A percentile compares a stretch with the other conserved stretches of the same genome.
Conservation (phyloP, 92 coral and sea anemone species). For the Pocillopora grandis region DNA sequence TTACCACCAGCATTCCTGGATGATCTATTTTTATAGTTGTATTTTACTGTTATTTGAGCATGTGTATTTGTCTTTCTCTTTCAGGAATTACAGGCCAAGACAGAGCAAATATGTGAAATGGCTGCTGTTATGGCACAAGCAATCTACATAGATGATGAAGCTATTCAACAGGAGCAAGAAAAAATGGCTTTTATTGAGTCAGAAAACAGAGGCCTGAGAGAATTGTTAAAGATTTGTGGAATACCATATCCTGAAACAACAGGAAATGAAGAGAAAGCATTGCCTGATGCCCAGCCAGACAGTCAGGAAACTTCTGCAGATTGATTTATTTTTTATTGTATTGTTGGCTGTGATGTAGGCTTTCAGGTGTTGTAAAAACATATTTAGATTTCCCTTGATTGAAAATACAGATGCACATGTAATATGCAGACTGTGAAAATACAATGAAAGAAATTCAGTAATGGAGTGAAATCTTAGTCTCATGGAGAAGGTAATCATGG, state of each 20-base stretch:
- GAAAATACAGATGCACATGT: too few relatives aligned
- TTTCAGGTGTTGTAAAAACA: too few relatives aligned
- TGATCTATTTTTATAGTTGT: too few relatives aligned
- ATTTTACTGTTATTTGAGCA: neutral
- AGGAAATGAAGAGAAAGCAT: slow-evolving; percentile 27
- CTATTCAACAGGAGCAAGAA: slow-evolving; percentile 93
- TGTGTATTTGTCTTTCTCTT: neutral
- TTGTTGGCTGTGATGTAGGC: too few relatives aligned
- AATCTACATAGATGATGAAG: slow-evolving; percentile 89
- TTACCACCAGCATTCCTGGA: too few relatives aligned
- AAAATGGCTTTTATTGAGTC: slow-evolving; percentile 81
- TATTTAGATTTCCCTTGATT: too few relatives aligned
- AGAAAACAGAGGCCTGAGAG: slow-evolving; percentile 94
- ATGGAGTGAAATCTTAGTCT: too few relatives aligned
- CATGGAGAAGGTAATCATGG: too few relatives aligned
- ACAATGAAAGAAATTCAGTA: too few relatives aligned
- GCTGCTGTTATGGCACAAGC: slow-evolving; percentile 97
- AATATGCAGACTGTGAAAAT: too few relatives aligned
- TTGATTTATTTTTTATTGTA: neutral
- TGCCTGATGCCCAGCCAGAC: neutral
- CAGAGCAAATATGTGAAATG: slow-evolving; percentile 97
- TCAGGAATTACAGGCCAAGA: slow-evolving; percentile 92
- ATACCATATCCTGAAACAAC: slow-evolving; percentile 32
- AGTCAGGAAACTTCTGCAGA: neutral
- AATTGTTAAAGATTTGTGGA: slow-evolving; percentile 86